Evolutionary conservation across 2,888 invertebrate genomes (phyloP), one percentile per base, ranked within the genome.

Genomic region (Cosmia trapezina): DNA sequence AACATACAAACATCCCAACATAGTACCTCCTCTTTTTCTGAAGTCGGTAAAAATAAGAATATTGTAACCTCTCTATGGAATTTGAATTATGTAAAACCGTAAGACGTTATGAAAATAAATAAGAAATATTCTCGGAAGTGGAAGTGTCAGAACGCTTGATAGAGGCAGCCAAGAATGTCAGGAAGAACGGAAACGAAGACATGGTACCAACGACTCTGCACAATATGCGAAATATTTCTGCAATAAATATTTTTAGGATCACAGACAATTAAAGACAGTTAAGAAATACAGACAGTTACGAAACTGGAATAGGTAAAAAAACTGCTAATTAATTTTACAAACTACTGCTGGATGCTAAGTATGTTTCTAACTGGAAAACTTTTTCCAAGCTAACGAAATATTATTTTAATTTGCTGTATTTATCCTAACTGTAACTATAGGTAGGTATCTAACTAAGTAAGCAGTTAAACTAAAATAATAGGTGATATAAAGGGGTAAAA

Each of bases 181-280:
- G 37, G 8, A 65, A 47, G 17, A 62, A 45, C 78, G 81, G 81
- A 81, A 81, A 81, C 81, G 53, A 81, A 77, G 68, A 81, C 11
- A 7, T 47, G 71, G n/a, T 68, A 70, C 70, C 68, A 63, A 47
- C 45, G 12, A 64, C 49, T 64, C 62, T 17, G 37, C 28, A 43
- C 3, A 70, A 6, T 62, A 41, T 56, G n/a, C 14, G 12, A 47
- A 70, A 45, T 8, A 19, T 28, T 22, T 51, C 28, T n/a, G 7
- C 0, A 5, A 33, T 4, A 41, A 33, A 8, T 33, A n/a, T 17
- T 1, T 45, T 49, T 49, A n/a, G 9, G n/a, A 14, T 14, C 14
- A 37, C n/a, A n/a, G n/a, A n/a, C n/a, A n/a, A n/a, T n/a, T 45
- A 22, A 6, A 47, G 0, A 33, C 37, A 9, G n/a, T n/a, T n/a